A percentile compares a stretch with the other conserved stretches of the same genome.
phyloP scores from a whole-genome alignment of 2,113 vertebrate genomes.

The Sylvietta virens region DNA sequence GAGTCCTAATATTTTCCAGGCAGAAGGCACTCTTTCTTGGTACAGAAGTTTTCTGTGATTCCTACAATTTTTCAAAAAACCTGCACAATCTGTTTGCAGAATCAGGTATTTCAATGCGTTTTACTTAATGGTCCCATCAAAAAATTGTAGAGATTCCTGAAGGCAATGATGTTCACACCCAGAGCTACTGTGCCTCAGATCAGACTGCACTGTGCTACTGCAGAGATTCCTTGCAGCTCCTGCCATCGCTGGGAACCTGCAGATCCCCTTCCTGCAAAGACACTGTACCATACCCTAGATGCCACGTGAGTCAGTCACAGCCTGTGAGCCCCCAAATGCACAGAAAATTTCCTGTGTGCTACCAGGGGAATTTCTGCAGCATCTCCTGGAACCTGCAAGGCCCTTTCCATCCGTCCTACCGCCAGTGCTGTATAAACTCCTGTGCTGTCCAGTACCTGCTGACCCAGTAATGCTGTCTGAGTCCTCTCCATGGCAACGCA shows the following conservation, averaged over 20 bases:
- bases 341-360: not conserved
- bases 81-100: not conserved
- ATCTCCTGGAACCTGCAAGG: not conserved
- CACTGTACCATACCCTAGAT: not conserved
- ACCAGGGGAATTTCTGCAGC: not conserved
- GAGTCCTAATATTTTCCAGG: not conserved
- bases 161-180: not conserved
- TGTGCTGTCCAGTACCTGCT: not conserved
- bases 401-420: not conserved
- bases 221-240: not conserved
- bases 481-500: conserved; percentile 59
- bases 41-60: not conserved
- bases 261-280: not conserved
- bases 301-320: not conserved
- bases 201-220: not conserved
- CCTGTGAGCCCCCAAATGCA: fast-evolving
- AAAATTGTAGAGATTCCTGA: not conserved
- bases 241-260: not conserved
- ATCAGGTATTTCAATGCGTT: not conserved
- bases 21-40: not conserved
- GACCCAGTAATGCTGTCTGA: not conserved
- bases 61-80: not conserved
- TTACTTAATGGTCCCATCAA: not conserved
- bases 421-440: not conserved
- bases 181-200: not conserved